Base-by-base conservation (phyloP, 1,140 invertebrate genomes). In the Diabrotica virgifera region DNA sequence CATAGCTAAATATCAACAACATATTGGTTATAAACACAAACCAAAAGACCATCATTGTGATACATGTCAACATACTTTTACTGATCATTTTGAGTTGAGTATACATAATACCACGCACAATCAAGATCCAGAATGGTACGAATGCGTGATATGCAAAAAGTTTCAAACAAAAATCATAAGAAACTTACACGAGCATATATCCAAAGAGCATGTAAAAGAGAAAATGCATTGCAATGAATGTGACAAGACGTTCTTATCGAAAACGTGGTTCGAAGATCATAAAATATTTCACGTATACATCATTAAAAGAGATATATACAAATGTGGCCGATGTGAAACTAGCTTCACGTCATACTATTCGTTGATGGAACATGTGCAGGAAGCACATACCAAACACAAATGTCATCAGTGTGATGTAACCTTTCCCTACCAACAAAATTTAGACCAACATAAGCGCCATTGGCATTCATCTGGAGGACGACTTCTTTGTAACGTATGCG, bases 1-100 rank as follows among this genome's bases (percentile, higher is more conserved):
- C 14, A 63, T 68, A 46, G 67, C 64, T 40, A 66, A 66, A 24
- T 54, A 68, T 4, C 66, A 70, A n/a, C 67, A 68, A n/a, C 71
- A 72, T 37, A 50, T 63, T n/a, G 37, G 61, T 6, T 59, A 65
- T 11, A 68, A 68, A 10, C 70, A 72, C 51, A 69, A 67, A 55
- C 40, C 40, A n/a, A 46, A 46, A 46, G 40, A 46, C 4, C n/a
- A 46, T 6, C 6, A 10, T 6, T 46, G 40, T n/a, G 40, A 46
- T 2, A 46, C n/a, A 3, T 46, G 40, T 46, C 4, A 46, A 3
- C 6, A 46, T n/a, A n/a, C 2, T 10, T 46, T 46, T 10, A n/a
- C 40, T 8, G n/a, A 46, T 6, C 2, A 46, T n/a, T 8, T 46
- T 46, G 4, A 10, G 4, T n/a, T 46, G 8, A 46, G 8, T 10